Conservation (phyloP, 2,888 invertebrate genomes). For the Perizoma flavofasciatum region DNA sequence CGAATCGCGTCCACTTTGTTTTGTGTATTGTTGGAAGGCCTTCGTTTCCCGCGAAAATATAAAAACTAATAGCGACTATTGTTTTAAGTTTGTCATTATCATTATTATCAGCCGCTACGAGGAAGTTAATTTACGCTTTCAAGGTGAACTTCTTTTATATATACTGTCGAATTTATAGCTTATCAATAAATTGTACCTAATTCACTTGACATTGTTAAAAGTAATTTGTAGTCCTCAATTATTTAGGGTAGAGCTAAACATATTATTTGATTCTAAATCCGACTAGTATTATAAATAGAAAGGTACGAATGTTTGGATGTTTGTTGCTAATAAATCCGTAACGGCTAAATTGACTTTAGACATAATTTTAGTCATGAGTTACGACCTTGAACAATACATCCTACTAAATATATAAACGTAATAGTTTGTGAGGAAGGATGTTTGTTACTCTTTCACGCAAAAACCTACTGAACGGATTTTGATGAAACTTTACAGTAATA, state of each 20-base stretch:
- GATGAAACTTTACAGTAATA: too few species aligned
- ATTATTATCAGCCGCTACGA: conserved; percentile 71
- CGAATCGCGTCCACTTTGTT: conserved; percentile 76
- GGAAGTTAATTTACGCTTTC: conserved; percentile 76
- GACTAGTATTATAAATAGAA: too few species aligned
- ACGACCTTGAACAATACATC: too few species aligned
- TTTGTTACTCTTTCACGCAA: too few species aligned
- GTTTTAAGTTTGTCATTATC: conserved; percentile 71
- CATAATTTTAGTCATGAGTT: too few species aligned
- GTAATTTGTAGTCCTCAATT: conserved; percentile 13
- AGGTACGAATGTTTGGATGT: too few species aligned
- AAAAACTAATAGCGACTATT: conserved; percentile 81
- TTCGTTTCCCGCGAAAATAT: conserved; percentile 71
- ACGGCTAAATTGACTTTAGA: too few species aligned
- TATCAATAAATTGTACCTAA: conserved; percentile 26
- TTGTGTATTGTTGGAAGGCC: conserved; percentile 77
- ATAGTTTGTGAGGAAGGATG: too few species aligned
- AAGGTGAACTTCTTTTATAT: conserved; percentile 66
- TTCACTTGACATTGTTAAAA: conserved; percentile 22
- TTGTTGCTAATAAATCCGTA: too few species aligned
- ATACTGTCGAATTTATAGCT: conserved; percentile 38
- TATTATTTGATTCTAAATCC: conserved; percentile 8
- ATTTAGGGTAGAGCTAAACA: neutral
- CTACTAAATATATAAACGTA: too few species aligned
- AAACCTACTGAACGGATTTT: too few species aligned